Conservation (phyloP, 1,140 invertebrate genomes). For the Ceratitis capitata region DNA sequence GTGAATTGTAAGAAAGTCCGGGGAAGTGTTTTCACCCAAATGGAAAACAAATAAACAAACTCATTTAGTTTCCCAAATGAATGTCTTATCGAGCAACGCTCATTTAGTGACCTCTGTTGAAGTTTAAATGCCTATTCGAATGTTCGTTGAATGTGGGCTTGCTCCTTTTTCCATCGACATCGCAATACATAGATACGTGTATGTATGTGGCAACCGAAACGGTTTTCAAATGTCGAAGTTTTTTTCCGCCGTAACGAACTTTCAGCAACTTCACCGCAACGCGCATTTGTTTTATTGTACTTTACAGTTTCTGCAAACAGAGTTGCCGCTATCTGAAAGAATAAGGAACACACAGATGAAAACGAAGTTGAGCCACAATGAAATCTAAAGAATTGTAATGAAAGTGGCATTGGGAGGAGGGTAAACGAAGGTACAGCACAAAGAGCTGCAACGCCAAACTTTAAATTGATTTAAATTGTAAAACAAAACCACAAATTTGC, state of each 20-base stretch:
- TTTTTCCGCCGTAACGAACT: constrained; percentile 18
- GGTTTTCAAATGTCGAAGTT: neutral
- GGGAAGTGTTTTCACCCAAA: too few species aligned
- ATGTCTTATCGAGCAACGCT: neutral
- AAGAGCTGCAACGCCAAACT: constrained; percentile 13
- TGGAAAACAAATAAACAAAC: too few species aligned
- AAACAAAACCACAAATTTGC: constrained; percentile 34
- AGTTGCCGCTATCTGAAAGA: constrained; percentile 15
- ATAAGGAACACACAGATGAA: neutral
- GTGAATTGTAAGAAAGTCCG: too few species aligned
- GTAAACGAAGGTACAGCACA: neutral
- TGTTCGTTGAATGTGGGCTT: too few species aligned
- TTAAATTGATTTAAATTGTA: constrained; percentile 38
- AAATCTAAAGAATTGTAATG: constrained; percentile 27
- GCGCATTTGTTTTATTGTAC: constrained; percentile 26
- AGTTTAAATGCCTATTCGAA: constrained; percentile 5
- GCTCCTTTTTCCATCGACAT: neutral
- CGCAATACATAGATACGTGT: neutral
- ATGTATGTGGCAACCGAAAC: neutral
- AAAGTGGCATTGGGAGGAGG: neutral
- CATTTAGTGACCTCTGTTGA: constrained; percentile 1
- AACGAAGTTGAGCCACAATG: constrained; percentile 18
- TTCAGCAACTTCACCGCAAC: constrained; percentile 15
- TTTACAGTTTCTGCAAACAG: neutral
- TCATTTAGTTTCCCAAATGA: neutral